Percentiles rank a stretch among this genome's conserved stretches.
Conservation (phyloP, 2,888 invertebrate species). For the Lymantria monacha region DNA sequence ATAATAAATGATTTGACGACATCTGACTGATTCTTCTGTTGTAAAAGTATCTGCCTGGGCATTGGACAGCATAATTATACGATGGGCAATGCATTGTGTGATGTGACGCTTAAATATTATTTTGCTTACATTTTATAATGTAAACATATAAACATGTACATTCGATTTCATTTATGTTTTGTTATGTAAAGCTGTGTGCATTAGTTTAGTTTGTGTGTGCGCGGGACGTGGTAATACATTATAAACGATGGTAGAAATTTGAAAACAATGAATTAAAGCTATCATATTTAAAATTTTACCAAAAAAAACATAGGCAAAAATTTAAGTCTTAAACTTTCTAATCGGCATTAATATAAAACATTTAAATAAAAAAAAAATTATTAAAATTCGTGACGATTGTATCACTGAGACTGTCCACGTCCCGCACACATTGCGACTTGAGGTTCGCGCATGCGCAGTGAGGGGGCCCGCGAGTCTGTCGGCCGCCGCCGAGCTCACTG, state of each 20-base stretch:
- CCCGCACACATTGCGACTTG: constrained; percentile 33
- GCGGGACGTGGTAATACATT: constrained; percentile 41
- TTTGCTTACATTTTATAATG: constrained; percentile 32
- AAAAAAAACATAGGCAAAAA: background rate
- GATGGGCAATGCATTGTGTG: constrained; percentile 55
- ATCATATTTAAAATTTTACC: background rate
- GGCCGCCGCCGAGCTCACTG: constrained; percentile 59
- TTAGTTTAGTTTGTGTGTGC: constrained; percentile 61
- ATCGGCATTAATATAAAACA: no score
- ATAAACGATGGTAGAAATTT: background rate
- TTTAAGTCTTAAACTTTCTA: no score
- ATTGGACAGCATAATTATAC: constrained; percentile 41
- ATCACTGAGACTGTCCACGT: constrained; percentile 22
- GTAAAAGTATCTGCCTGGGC: constrained; percentile 46
- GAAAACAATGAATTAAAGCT: background rate
- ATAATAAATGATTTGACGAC: background rate
- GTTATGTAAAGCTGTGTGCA: constrained; percentile 69
- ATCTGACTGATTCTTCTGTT: background rate
- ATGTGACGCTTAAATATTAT: constrained; percentile 36
- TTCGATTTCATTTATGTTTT: constrained; percentile 49
- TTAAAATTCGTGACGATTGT: background rate
- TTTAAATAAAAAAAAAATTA: background rate
- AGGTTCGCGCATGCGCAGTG: constrained; percentile 71
- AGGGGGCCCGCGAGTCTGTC: constrained; percentile 73
- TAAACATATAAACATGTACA: constrained; percentile 21